Base-by-base conservation (phyloP, 2,113 vertebrate species). In the Antennarius striatus region DNA sequence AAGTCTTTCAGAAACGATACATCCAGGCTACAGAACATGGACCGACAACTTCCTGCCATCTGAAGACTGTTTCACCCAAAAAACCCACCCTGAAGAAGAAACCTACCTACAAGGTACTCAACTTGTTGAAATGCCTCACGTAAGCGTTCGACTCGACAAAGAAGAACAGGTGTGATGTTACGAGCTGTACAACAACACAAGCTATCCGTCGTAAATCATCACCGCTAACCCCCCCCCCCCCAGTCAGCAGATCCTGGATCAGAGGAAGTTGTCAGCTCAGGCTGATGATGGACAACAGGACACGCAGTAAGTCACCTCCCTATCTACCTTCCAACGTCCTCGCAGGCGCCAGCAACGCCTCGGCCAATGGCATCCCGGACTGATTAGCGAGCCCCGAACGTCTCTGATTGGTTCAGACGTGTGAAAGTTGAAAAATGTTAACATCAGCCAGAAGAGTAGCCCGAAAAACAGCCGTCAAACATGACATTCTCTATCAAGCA, bases 101-200 rank as follows among this genome's bases (percentile, higher is more conserved):
- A n/a, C 16, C 64, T 3, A 30, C 15, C 42, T 58, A 56, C 14
- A 62, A 36, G 48, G 22, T 0, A 1, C 50, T 53, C 3, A 0
- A n/a, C 45, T 0, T 46, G 15, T 28, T 46, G 4, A 65, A 49
- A 28, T 17, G 39, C 52, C 47, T 56, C 16, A 56, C 22, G 49
- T 56, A 46, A 63, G 82, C 58, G 40, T 71, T 63, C 59, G 15
- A 66, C 63, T 65, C 68, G 55, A 57, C 77, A 56, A 58, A 76
- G 81, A 81, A 17, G 70, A 88, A 86, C 86, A 87, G 83, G 84
- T 87, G 86, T 59, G 75, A 77, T 1, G 61, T 68, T 82, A 71
- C 1, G 59, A 78, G 79, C 62, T 1, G 39, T 55, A 9, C 22
- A 15, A 82, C 66, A 82, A 82, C 75, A 63, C 77, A 60, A 43